A percentile compares a stretch with the other conserved stretches of the same genome.
These are phyloP conservation scores for Gymnopithys bicolor DNA, from an alignment of 2,797 vertebrate species.

Conservation along the genomic window DNA sequence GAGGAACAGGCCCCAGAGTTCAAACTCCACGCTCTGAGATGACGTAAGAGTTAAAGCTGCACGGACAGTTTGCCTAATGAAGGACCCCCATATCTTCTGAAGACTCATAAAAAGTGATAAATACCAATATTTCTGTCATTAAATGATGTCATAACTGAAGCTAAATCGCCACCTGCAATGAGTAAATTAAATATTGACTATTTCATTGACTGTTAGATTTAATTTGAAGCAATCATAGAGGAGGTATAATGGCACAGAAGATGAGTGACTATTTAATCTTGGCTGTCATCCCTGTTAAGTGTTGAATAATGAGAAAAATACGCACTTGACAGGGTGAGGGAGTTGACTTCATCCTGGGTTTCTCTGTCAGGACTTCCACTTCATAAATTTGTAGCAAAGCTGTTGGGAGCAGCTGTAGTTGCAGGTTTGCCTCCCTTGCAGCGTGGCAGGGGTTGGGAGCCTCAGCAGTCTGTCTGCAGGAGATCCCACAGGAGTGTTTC, in stretches of 20 bases:
- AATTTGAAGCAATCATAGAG: constrained; percentile 83
- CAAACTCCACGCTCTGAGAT: not conserved
- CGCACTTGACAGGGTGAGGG: constrained; percentile 50
- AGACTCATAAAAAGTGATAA: constrained; percentile 37
- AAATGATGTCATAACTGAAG: constrained; percentile 16
- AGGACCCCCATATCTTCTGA: not conserved
- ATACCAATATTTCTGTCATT: constrained; percentile 54
- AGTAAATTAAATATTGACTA: constrained; percentile 88
- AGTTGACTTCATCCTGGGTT: constrained; percentile 49
- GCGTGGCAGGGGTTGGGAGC: not conserved
- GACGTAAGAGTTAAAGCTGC: not conserved
- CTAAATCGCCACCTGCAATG: constrained; percentile 79
- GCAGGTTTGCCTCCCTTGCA: not conserved
- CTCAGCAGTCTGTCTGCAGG: not conserved
- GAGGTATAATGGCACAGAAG: constrained; percentile 73
- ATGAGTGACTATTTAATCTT: constrained; percentile 66
- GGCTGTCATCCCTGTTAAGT: constrained; percentile 65
- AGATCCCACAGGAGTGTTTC: not conserved
- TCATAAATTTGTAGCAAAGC: not conserved
- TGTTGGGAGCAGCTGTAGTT: not conserved
- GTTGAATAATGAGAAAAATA: constrained; percentile 74
- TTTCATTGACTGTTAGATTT: constrained; percentile 84
- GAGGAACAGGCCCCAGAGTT: not conserved
- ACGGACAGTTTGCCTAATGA: not conserved
- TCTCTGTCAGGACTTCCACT: constrained; percentile 46